These are phyloP conservation scores for Rosalia funebris DNA, from an alignment of 2,888 invertebrate species.

Conservation along the genomic window DNA sequence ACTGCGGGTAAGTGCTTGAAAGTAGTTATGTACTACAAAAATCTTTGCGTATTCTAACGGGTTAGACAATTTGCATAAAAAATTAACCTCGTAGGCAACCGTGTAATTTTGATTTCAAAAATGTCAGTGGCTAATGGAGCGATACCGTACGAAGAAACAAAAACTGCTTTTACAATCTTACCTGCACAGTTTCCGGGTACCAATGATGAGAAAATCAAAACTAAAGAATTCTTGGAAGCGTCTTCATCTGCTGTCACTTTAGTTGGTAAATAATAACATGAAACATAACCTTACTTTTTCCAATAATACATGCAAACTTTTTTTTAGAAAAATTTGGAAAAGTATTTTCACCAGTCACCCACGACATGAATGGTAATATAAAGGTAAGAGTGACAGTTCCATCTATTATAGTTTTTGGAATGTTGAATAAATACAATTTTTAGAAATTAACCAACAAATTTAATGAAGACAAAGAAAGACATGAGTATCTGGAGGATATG, in stretches of 20 bases:
- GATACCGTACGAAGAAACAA: slow-evolving; percentile 13
- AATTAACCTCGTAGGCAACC: too few species aligned
- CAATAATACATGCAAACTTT: neutral
- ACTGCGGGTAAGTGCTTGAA: too few species aligned
- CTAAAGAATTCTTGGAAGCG: slow-evolving; percentile 50
- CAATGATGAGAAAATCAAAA: slow-evolving; percentile 44
- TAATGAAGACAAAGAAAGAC: slow-evolving; percentile 65
- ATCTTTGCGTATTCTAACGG: too few species aligned
- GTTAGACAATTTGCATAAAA: too few species aligned
- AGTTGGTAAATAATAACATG: slow-evolving; percentile 43
- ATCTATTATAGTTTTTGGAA: too few species aligned
- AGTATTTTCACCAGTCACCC: slow-evolving; percentile 77
- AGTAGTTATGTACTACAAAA: too few species aligned
- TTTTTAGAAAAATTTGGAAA: slow-evolving; percentile 78
- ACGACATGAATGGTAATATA: slow-evolving; percentile 82
- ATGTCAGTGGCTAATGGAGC: slow-evolving; percentile 20
- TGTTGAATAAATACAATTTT: slow-evolving; percentile 28
- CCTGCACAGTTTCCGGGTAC: slow-evolving; percentile 40
- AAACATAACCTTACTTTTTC: slow-evolving; percentile 28
- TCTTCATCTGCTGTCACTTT: slow-evolving; percentile 44
- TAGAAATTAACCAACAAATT: slow-evolving; percentile 73
- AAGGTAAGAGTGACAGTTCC: slow-evolving; percentile 67
- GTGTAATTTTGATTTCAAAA: too few species aligned
- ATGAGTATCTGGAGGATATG: slow-evolving; percentile 75
- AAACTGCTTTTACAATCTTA: slow-evolving; percentile 38